Evolutionary conservation across 92 coral and sea anemone genomes (phyloP), one percentile per base, ranked within the genome.

Genomic region (Parazoanthus swiftii): DNA sequence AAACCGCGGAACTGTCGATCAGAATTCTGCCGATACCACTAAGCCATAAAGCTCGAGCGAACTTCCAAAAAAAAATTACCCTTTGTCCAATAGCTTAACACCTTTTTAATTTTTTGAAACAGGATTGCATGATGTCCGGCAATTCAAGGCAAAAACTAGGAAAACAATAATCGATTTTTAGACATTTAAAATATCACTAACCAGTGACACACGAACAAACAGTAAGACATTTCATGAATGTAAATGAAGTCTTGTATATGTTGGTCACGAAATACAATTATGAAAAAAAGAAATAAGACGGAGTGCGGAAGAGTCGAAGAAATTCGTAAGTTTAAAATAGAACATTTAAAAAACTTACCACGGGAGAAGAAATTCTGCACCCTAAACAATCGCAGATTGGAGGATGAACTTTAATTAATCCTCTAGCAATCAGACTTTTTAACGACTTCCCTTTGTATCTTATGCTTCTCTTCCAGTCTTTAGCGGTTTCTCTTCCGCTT

Each of bases 301-400:
- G 37, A 18, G 48, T 16, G 85, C 21, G 33, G 38, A 86, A 25
- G 74, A 16, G 86, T 51, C 80, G 46, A 79, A 44, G 18, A 76
- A 72, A 74, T 42, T 65, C 42, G 14, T 48, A 86, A 39, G 21
- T 46, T 35, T 25, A 51, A 67, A 48, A 88, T 43, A 7, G 43
- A 56, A 35, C 63, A 18, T 26, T 44, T 50, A 21, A 48, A 42
- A 18, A 9, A 70, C 99, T 94, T 92, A 97, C 99, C 96, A 97
- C 99, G 25, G 99, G 99, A 7, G 99, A 97, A 25, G 99, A 97
- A 14, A 97, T 95, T 23, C 99, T 89, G 68, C 99, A 97, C 16
- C 99, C 99, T 38, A 95, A 95, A 80, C 99, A 97, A 82, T 97
- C 99, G 74, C 99, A 97, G 18, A 97, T 97, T 76, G 99, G 99